Conservation (phyloP, 2,113 vertebrate genomes). For the Okapia johnstoni region DNA sequence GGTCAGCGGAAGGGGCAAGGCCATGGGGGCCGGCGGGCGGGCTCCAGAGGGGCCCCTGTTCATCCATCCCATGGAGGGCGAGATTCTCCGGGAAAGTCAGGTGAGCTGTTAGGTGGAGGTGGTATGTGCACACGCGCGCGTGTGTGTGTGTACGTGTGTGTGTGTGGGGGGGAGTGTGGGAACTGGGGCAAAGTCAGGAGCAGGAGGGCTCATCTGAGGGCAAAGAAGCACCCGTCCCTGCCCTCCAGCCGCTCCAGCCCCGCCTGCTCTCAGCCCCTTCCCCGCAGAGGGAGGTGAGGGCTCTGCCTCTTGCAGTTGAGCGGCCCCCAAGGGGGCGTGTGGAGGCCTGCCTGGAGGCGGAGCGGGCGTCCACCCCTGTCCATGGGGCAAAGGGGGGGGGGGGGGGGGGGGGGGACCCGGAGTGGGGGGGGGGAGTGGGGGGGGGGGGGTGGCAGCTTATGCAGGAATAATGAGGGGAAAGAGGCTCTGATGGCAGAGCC, state of each 20-base stretch:
- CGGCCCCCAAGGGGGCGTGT: accelerated
- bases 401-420: not conserved
- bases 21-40: too few relatives aligned
- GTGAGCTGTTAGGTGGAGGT: not conserved
- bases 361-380: not conserved
- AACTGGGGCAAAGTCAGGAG: not conserved
- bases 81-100: not conserved
- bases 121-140: accelerated
- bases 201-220: not conserved
- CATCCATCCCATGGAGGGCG: not conserved
- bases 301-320: accelerated
- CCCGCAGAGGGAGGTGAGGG: too few relatives aligned
- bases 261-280: too few relatives aligned
- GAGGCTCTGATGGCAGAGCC: not conserved
- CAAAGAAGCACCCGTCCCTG: accelerated
- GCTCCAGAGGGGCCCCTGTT: not conserved
- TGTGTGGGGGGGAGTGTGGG: accelerated
- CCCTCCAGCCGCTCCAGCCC: not conserved
- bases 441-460: not conserved
- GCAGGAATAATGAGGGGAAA: slow-evolving; percentile 43
- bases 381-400: not conserved
- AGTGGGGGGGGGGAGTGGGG: not conserved
- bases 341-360: not conserved
- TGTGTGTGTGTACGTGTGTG: not conserved
- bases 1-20: not conserved